These are phyloP conservation scores for Bovichtus diacanthus DNA, from an alignment of 2,797 vertebrate genomes.

Conservation along the genomic window DNA sequence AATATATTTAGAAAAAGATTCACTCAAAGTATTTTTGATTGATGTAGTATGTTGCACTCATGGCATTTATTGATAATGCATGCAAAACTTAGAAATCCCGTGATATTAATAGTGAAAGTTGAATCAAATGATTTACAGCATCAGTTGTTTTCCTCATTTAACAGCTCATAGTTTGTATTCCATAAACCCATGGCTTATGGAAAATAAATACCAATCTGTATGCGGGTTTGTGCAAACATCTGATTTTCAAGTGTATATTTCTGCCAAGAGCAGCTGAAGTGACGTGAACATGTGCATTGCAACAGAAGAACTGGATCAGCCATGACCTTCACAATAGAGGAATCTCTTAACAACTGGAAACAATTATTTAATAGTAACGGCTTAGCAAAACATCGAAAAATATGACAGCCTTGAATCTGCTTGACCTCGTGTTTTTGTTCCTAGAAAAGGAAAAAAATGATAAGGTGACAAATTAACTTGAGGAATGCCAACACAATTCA, in stretches of 20 bases:
- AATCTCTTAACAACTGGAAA: neutral
- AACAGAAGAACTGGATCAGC: neutral
- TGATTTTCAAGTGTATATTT: neutral
- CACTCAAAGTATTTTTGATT: slow-evolving; percentile 1
- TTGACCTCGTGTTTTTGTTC: neutral
- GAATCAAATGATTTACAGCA: neutral
- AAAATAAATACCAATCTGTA: neutral
- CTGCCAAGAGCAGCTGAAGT: neutral
- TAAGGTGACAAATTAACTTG: neutral
- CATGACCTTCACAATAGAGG: neutral
- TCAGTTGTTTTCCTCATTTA: neutral
- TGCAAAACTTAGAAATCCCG: neutral
- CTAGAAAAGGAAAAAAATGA: slow-evolving; percentile 27
- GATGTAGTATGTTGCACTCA: too few species aligned
- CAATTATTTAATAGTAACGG: neutral
- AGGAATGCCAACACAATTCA: slow-evolving; percentile 9
- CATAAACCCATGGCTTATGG: neutral
- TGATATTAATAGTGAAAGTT: neutral
- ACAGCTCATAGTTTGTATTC: neutral
- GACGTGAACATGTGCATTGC: neutral
- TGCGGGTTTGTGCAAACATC: neutral
- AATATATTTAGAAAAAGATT: neutral
- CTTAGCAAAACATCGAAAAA: slow-evolving; percentile 2
- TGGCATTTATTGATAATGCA: neutral
- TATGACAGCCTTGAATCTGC: neutral